Evolutionary conservation across 2,888 invertebrate species (phyloP), one percentile per base, ranked within the genome.

Genomic region (Diplolepis rosae): DNA sequence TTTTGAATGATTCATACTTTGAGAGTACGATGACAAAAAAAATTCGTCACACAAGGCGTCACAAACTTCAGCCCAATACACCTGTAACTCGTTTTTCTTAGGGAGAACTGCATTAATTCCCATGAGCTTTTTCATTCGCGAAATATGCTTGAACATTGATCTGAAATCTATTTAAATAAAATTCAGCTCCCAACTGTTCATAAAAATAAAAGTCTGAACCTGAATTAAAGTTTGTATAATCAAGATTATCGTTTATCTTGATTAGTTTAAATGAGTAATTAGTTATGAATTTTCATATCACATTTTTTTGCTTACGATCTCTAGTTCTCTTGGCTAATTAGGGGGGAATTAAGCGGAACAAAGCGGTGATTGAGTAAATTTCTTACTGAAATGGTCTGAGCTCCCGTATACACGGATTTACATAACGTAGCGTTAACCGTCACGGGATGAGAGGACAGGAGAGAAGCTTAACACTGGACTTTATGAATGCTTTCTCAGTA

Each of bases 381-480:
- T 65, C 69, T 42, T n/a, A 9, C 39, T 68, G 48, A 48, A 48
- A 48, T 61, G 22, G 61, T 30, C 13, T 28, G 5, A 18, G 13
- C 5, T 61, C 27, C 56, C 39, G 27, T 68, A 56, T 28, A 68
- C 50, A 35, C 24, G 68, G 39, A 54, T 68, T 50, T 54, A 56
- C 54, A 52, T 68, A 68, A 48, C 27, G 68, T 35, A 27, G 48
- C 24, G 70, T 22, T 56, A 56, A 56, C 35, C 13, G 2, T 56
- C 35, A 22, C 1, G 54, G 39, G 61, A 52, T 35, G 68, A 70
- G 75, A 77, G 77, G 81, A 24, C 15, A 13, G 61, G 68, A 50
- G 66, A 70, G 77, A 78, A 77, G 80, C 79, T 82, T 82, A 82
- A 81, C 80, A 76, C 71, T 74, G 77, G 81, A 83, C 81, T 82